Evolutionary conservation across 2,888 invertebrate species (phyloP).

Genomic region (Petrolisthes cinctipes): DNA sequence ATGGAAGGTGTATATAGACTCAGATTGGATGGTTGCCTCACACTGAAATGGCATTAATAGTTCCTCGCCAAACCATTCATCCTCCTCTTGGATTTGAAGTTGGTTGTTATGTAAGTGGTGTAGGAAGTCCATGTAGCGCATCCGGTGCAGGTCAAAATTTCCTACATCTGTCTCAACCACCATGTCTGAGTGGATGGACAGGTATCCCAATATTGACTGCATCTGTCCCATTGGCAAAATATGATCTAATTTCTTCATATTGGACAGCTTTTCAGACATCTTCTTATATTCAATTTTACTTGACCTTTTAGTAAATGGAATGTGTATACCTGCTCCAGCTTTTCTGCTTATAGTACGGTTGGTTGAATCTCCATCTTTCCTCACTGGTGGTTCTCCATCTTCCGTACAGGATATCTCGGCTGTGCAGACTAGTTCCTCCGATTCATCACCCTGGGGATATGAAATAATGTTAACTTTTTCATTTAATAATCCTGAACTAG

Average conservation of each 20-base stretch:
- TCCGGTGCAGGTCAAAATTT: conserved; percentile 27
- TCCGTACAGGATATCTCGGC: not conserved
- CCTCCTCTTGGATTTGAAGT: conserved; percentile 19
- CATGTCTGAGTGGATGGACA: conserved; percentile 25
- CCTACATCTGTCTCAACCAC: conserved; percentile 34
- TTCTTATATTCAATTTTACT: conserved; percentile 33
- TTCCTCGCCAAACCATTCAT: conserved; percentile 25
- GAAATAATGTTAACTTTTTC: too few species aligned
- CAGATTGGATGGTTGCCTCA: conserved; percentile 13
- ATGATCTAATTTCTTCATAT: conserved; percentile 16
- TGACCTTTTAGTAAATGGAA: conserved; percentile 12
- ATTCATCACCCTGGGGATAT: not conserved
- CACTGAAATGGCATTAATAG: conserved; percentile 22
- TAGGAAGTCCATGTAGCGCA: conserved; percentile 31
- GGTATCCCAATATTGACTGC: conserved; percentile 23
- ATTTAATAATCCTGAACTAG: too few species aligned
- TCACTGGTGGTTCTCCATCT: not conserved
- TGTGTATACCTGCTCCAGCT: conserved; percentile 13
- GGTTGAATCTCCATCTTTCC: not conserved
- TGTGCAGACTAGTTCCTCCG: not conserved
- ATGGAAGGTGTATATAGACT: conserved; percentile 30
- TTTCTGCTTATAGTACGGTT: not conserved
- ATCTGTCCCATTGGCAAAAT: conserved; percentile 24
- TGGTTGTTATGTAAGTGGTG: conserved; percentile 30
- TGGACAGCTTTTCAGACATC: conserved; percentile 13